These are phyloP conservation scores for Callimorpha dominula DNA, from an alignment of 2,888 invertebrate genomes.

Conservation along the genomic window DNA sequence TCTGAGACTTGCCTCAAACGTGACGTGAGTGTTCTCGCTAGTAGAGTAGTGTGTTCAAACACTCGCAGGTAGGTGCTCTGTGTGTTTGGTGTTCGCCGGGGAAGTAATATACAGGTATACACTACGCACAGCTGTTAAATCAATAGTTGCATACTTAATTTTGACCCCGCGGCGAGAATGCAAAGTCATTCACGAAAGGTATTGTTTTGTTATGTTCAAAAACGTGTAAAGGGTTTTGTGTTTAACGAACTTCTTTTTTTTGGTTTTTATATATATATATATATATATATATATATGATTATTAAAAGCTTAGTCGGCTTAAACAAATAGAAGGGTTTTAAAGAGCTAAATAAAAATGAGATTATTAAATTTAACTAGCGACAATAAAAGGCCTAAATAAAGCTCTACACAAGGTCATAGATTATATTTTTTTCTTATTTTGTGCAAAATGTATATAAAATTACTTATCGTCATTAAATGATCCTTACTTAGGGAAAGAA, in stretches of 20 bases:
- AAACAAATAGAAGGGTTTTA: neutral
- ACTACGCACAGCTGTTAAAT: conserved; percentile 48
- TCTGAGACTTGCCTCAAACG: conserved; percentile 7
- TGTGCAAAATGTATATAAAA: too few relatives aligned
- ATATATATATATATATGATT: neutral
- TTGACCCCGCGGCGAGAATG: conserved; percentile 34
- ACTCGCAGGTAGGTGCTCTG: conserved; percentile 33
- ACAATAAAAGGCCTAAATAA: too few relatives aligned
- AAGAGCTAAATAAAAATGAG: neutral
- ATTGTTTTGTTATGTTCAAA: conserved; percentile 18
- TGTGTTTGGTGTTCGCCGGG: conserved; percentile 47
- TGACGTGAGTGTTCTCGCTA: conserved; percentile 16
- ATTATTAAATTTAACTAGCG: neutral
- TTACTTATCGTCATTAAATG: too few relatives aligned
- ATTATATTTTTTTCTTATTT: too few relatives aligned
- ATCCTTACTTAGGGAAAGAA: too few relatives aligned
- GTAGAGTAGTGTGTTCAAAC: conserved; percentile 41
- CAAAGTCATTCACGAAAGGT: conserved; percentile 24
- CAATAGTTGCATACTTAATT: conserved; percentile 54
- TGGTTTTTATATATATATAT: neutral
- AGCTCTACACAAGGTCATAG: too few relatives aligned
- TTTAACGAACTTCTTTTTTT: conserved; percentile 3
- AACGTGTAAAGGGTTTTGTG: conserved; percentile 2
- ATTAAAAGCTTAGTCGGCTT: neutral
- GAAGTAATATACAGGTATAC: conserved; percentile 35